These are phyloP conservation scores for Bradypodion pumilum DNA, from an alignment of 2,797 vertebrate genomes.

Conservation along the genomic window DNA sequence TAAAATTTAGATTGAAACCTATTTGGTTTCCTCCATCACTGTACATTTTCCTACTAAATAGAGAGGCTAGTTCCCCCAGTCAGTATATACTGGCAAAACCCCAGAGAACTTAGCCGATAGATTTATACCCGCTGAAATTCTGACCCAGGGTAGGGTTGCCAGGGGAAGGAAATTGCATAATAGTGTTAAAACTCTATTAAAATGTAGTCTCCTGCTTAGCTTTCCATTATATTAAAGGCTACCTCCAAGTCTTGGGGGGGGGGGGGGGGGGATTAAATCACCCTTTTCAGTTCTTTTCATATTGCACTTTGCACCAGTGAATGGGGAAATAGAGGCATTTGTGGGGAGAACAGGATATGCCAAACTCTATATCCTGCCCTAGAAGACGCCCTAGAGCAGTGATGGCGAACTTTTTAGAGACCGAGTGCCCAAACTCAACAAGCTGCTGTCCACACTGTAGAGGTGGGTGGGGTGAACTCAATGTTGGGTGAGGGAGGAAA, in stretches of 20 bases:
- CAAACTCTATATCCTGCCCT: too few species aligned
- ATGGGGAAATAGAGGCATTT: background rate
- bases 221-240: constrained; percentile 11
- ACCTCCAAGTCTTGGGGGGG: background rate
- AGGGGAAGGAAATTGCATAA: background rate
- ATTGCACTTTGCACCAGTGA: background rate
- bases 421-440: too few species aligned
- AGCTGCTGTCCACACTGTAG: too few species aligned
- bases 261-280: background rate
- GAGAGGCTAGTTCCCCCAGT: background rate
- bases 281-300: background rate
- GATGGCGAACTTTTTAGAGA: too few species aligned
- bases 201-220: background rate
- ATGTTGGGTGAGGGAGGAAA: too few species aligned
- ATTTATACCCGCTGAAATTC: constrained; percentile 9
- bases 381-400: background rate
- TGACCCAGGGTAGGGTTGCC: background rate
- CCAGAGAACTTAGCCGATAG: background rate
- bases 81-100: background rate
- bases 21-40: background rate
- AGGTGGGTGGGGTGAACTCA: too few species aligned
- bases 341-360: too few species aligned
- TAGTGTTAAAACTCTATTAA: constrained; percentile 3
- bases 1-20: too few species aligned
- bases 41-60: background rate